Evolutionary conservation across 2,113 vertebrate species (phyloP), one percentile per base, ranked within the genome.

Genomic region (Aegotheles bennettii): DNA sequence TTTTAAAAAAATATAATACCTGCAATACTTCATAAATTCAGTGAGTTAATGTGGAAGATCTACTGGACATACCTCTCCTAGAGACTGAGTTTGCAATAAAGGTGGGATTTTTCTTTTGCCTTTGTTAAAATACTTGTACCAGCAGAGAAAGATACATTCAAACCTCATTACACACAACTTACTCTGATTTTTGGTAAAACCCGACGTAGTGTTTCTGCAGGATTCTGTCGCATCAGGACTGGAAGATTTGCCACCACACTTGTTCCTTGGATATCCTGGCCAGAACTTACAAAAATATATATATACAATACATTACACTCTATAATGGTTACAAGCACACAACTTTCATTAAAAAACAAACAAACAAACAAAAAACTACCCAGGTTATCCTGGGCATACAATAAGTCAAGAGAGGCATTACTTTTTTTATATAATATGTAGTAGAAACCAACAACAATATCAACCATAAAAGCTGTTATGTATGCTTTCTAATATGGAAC

Each of bases 161-260:
- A 94, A 95, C 65, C 40, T 93, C 74, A 89, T 75, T 33, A 79
- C 10, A 94, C 24, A 89, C 64, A 85, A 98, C 99, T 87, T 98
- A 99, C 99, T 98, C 99, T 98, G 94, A 99, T 98, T 98, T 99
- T 99, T 77, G 99, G 99, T 82, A 99, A 98, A 42, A 99, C 99
- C 71, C 99, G 98, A 81, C 99, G 98, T 90, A 99, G 98, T 1
- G 99, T 99, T 96, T 99, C 99, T 35, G 99, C 97, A 85, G 99
- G 99, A 95, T 99, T 99, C 97, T 99, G 99, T 81, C 98, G 98
- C 96, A 99, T 99, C 48, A 99, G 97, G 88, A 97, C 97, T 6
- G 99, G 99, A 96, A 99, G 98, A 97, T 99, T 99, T 91, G 98
- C 98, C 67, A 99, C 98, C 93, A 99, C 99, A 43, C 99, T 99